A percentile compares a stretch with the other conserved stretches of the same genome.
Conservation (phyloP, 1,140 invertebrate genomes). For the Scaptomyza hsui region DNA sequence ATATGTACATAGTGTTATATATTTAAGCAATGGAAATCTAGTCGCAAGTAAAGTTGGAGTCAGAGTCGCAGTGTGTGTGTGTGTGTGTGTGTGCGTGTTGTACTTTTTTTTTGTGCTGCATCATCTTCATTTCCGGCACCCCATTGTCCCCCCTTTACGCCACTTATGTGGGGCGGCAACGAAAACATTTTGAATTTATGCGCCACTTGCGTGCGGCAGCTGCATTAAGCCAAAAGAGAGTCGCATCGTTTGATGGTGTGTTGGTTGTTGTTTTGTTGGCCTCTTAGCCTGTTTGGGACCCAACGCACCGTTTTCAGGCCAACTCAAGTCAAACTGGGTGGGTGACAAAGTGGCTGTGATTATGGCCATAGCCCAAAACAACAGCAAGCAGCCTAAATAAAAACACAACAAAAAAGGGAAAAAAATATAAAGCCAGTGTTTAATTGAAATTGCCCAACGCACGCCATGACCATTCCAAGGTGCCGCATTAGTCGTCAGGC, state of each 20-base stretch:
- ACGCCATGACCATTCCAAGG: slow-evolving; percentile 78
- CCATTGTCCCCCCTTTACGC: no score
- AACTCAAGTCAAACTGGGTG: slow-evolving; percentile 53
- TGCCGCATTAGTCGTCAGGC: slow-evolving; percentile 76
- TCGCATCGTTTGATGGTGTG: slow-evolving; percentile 4
- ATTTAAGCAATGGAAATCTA: not conserved
- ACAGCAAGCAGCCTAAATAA: slow-evolving; percentile 15
- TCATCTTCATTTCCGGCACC: slow-evolving; percentile 79
- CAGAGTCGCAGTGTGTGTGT: not conserved
- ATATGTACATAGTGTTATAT: not conserved
- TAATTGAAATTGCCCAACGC: slow-evolving; percentile 78
- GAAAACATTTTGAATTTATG: slow-evolving; percentile 78
- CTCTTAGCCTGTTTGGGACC: slow-evolving; percentile 17
- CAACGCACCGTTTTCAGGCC: slow-evolving; percentile 29
- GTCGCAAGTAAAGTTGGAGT: slow-evolving; percentile 8
- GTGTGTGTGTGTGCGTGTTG: slow-evolving; percentile 36
- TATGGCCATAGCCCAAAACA: slow-evolving; percentile 56
- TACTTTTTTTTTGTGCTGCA: slow-evolving; percentile 70
- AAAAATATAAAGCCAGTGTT: slow-evolving; percentile 35
- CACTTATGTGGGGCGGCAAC: slow-evolving; percentile 3
- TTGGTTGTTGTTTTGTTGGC: no score
- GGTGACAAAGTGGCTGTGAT: slow-evolving; percentile 79
- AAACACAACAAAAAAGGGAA: slow-evolving; percentile 1
- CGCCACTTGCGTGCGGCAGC: slow-evolving; percentile 75
- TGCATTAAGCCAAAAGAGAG: slow-evolving; percentile 59